Base-by-base conservation (phyloP, 2,113 vertebrate genomes). In the Seriola dumerili region DNA sequence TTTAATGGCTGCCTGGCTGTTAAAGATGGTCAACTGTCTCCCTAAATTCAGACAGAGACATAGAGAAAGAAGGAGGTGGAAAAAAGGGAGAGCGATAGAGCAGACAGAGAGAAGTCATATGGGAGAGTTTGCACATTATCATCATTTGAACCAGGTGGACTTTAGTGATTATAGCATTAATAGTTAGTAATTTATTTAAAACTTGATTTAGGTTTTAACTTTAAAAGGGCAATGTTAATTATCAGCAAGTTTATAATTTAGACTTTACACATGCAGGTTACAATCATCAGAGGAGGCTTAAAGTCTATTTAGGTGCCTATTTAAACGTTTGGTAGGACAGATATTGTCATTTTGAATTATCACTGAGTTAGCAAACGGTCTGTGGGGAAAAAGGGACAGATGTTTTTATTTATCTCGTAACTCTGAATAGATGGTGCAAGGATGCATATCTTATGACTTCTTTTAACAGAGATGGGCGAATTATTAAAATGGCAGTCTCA, bases 1-100 rank as follows among this genome's bases (percentile, higher is more conserved):
- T 92, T 97, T 98, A 93, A 97, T 97, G 87, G 96, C 96, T 4
- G 97, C 97, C 94, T 99, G 97, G 94, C 97, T 98, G 94, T 99
- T 99, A 94, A 99, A 99, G 95, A 99, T 99, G 85, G 97, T 99
- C 94, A 99, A 93, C 96, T 99, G 97, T 87, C 97, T 96, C 92
- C 97, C 97, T 99, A 90, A 16, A 88, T 84, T 72, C 19, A 78
- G 83, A 77, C 62, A 75, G 80, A 90, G 67, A 85, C 76, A 88
- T 2, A 76, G 78, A 91, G 76, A 80, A 46, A 83, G 68, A 81
- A 62, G 81, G 83, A 83, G 63, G 72, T 40, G 66, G 58, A 73
- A 85, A 73, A 75, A 78, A 34, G 85, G 77, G 85, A 71, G 69
- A 81, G 76, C 11, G 29, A 84, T 65, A 62, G 85, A 87, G 87